Evolutionary conservation across 2,113 vertebrate genomes (phyloP).

Genomic region (Amphilophus citrinellus): DNA sequence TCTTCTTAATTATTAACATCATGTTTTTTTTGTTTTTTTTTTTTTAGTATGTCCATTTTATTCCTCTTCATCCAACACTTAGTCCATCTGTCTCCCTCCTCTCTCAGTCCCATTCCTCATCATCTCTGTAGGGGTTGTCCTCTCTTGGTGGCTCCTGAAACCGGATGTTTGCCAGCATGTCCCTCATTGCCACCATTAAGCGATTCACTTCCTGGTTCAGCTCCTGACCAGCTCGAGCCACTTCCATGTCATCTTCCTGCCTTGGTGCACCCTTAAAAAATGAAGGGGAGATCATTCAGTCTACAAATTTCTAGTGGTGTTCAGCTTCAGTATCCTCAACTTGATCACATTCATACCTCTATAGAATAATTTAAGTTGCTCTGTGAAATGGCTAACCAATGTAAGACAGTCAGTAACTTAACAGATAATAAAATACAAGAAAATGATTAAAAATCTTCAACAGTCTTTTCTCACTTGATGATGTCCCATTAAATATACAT

Average conservation of each 20-base stretch:
- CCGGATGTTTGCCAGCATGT: slow-evolving; percentile 97
- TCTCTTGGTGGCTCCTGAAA: slow-evolving; percentile 88
- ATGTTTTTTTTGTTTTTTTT: neutral
- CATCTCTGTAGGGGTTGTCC: slow-evolving; percentile 85
- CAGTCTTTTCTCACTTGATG: neutral
- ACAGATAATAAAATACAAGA: no score
- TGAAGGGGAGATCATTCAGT: neutral
- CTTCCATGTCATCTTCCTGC: slow-evolving; percentile 86
- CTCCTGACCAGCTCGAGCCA: slow-evolving; percentile 87
- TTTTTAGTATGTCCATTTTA: neutral
- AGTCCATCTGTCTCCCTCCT: neutral
- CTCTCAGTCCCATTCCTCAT: slow-evolving; percentile 89
- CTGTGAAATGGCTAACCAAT: neutral
- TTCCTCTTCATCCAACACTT: slow-evolving; percentile 11
- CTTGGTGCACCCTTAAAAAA: slow-evolving; percentile 81
- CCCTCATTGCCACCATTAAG: slow-evolving; percentile 95
- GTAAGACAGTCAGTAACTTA: neutral
- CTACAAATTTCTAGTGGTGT: neutral
- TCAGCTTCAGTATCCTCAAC: neutral
- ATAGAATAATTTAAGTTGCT: neutral
- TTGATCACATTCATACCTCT: neutral
- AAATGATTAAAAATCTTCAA: neutral
- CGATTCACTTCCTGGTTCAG: slow-evolving; percentile 94
- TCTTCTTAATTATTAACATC: slow-evolving; percentile 18
- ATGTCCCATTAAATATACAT: neutral